Evolutionary conservation across 2,888 invertebrate genomes (phyloP), one percentile per base, ranked within the genome.

Genomic region (Mactromeris polynyma): DNA sequence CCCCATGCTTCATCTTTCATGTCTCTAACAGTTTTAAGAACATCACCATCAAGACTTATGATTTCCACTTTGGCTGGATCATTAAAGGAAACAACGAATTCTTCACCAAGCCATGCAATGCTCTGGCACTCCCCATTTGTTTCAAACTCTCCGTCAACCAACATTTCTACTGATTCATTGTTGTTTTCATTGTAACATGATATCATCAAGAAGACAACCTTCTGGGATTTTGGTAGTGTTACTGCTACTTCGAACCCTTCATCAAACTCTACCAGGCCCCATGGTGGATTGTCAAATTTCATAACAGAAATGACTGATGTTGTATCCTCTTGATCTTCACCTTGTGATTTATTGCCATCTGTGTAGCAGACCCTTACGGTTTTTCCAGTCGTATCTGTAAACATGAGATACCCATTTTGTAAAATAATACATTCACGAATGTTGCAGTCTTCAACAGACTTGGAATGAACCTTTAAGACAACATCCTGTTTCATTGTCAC

Each of bases 41-140:
- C 38, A 79, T 19, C 4, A 11, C 79, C 79, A 21, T 38, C 38
- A 38, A 36, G n/a, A 79, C 38, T 38, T 38, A 79, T 3, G 2
- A 79, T 36, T 40, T 79, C 79, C 11, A 79, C 79, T 40, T 40
- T 79, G 2, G 36, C 79, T 21, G 79, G 79, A 21, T 79, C 11
- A n/a, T 38, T 36, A 19, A 36, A 79, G 33, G 40, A 38, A 21
- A 79, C 79, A 38, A 79, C n/a, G 17, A 79, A 38, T n/a, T 21
- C 38, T 36, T 79, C n/a, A 21, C 38, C 79, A 31, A 79, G 38
- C 11, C 40, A 79, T 31, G 36, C 79, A 38, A 79, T 79, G 17
- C 79, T 38, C 11, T 38, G 38, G 38, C 79, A 79, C 38, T 79
- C 40, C 14, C 79, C 79, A 4, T 38, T 38, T 3, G 38, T 38